Base-by-base conservation (phyloP, 1,140 invertebrate species). In the Bombus waltoni region DNA sequence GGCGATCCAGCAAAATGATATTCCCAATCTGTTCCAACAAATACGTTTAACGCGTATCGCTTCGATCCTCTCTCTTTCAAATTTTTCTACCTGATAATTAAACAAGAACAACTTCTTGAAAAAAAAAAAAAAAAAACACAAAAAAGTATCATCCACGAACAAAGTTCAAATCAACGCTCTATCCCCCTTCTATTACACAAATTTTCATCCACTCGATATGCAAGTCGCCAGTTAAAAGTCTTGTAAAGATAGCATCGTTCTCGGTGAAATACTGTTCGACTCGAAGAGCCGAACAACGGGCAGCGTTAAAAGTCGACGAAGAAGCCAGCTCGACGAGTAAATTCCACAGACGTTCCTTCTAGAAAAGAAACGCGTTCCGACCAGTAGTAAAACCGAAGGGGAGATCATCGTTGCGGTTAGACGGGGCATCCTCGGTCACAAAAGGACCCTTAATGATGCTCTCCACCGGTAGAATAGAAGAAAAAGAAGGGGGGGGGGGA, bases 371-470 rank as follows among this genome's bases (percentile, higher is more conserved):
- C 74, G 65, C 74, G 65, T 42, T 78, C 42, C 44, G 62, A n/a
- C 35, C 62, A 47, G 74, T 42, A 85, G 35, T 65, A 82, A 83
- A 89, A 84, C 79, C 72, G 38, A 77, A 35, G n/a, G 65, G 83
- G 74, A 68, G 86, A 68, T 87, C 86, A 70, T 38, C 66, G 82
- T 62, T 88, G 87, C 81, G 91, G 90, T 89, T 86, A 73, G 73
- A 89, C 83, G 83, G 86, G 83, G 86, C 84, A 73, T 84, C 74
- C 87, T 65, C 75, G 88, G 87, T 89, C 79, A 93, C 92, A 93
- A 93, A 92, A 89, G 85, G 79, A 89, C 85, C 86, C 88, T 88
- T 93, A 93, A 93, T 91, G 85, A 89, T 84, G 85, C 88, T 79
- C 89, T 89, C 79, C n/a, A 9, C 22, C 35, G 38, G 68, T 47